Conservation (phyloP, 1,140 invertebrate species). For the Hycleus cichorii region DNA sequence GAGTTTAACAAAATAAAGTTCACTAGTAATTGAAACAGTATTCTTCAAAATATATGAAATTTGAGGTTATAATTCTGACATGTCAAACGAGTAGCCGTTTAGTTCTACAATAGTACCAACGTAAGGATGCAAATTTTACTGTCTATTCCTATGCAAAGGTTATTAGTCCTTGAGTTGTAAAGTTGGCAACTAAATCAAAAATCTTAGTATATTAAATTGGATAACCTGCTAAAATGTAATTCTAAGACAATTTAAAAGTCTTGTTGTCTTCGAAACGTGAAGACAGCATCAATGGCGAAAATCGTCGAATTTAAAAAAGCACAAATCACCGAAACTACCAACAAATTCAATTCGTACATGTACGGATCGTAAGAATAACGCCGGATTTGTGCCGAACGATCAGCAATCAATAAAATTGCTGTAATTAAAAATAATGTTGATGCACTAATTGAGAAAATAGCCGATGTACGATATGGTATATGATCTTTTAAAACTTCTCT, state of each 20-base stretch:
- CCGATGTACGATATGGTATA: slow-evolving; percentile 54
- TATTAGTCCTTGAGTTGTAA: too few species aligned
- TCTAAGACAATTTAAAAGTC: slow-evolving; percentile 16
- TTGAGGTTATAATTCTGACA: background rate
- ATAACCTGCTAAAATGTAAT: too few species aligned
- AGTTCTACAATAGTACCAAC: too few species aligned
- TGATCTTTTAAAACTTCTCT: slow-evolving; percentile 50
- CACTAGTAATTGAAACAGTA: too few species aligned
- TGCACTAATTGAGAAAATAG: slow-evolving; percentile 52
- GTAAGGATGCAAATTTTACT: too few species aligned
- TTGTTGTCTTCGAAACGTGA: slow-evolving; percentile 42
- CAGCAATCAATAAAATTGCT: slow-evolving; percentile 39
- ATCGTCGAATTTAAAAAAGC: slow-evolving; percentile 45
- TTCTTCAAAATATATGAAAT: too few species aligned
- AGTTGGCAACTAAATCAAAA: too few species aligned
- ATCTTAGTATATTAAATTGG: too few species aligned
- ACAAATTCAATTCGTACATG: slow-evolving; percentile 49
- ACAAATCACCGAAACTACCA: slow-evolving; percentile 48
- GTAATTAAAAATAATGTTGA: slow-evolving; percentile 54
- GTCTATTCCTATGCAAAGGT: too few species aligned
- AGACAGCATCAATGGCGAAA: slow-evolving; percentile 45
- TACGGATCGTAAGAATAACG: slow-evolving; percentile 45
- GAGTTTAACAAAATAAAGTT: too few species aligned
- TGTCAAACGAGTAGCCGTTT: background rate
- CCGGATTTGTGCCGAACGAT: slow-evolving; percentile 39